Conservation (phyloP, 2,797 vertebrate species). For the Carcharodon carcharias region DNA sequence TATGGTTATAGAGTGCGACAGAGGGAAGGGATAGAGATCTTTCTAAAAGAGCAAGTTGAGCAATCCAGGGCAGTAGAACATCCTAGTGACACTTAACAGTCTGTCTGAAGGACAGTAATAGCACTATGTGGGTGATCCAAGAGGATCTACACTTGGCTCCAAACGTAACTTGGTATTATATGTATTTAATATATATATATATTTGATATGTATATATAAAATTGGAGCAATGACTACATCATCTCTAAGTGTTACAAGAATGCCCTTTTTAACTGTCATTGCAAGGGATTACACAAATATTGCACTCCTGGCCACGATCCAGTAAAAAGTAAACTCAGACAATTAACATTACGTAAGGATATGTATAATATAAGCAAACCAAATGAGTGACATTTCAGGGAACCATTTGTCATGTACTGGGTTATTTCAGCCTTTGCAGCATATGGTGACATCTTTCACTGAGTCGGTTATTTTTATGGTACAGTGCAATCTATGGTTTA, state of each 20-base stretch:
- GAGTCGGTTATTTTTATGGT: neutral
- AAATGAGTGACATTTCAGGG: neutral
- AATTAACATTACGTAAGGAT: neutral
- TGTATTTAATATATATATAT: no score
- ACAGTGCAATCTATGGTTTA: slow-evolving; percentile 2
- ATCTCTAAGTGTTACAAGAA: neutral
- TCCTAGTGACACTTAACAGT: neutral
- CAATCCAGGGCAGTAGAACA: neutral
- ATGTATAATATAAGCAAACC: neutral
- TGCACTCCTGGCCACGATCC: neutral
- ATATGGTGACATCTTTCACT: neutral
- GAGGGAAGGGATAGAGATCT: neutral
- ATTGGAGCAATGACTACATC: neutral
- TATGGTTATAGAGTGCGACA: neutral
- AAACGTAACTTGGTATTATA: neutral
- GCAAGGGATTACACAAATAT: neutral
- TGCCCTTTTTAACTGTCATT: neutral
- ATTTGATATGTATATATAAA: neutral
- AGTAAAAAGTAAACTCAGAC: neutral
- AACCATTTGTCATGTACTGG: neutral
- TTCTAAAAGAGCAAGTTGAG: neutral
- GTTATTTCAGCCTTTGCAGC: neutral
- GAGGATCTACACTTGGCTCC: neutral
- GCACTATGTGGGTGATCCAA: neutral
- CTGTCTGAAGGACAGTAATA: neutral